Evolutionary conservation across 2,113 vertebrate genomes (phyloP), one percentile per base, ranked within the genome.

Genomic region (Colinus virginianus): DNA sequence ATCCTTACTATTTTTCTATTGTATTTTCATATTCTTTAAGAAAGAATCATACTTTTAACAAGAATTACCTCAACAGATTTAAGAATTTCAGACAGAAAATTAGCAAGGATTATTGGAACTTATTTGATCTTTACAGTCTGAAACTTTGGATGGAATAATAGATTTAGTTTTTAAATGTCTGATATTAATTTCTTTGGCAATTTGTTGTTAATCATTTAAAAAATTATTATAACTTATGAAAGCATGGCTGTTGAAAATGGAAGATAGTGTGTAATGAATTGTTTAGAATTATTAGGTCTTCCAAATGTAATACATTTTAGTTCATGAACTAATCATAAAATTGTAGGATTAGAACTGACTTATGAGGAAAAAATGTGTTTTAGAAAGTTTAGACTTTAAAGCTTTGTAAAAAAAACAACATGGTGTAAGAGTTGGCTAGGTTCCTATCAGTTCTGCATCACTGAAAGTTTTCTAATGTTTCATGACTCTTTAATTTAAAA

Each of bases 291-390:
- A 85, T 62, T 61, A 84, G 22, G 15, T 72, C 55, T 95, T 83
- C 13, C 49, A 94, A 40, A 59, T 84, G 78, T 88, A 94, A 91
- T 90, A 59, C 10, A 71, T 89, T 87, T 96, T 85, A 59, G 88
- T 93, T 96, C 13, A 92, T 81, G 32, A 87, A 78, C 25, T 94
- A 88, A 94, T 71, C 1, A 53, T 71, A 84, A 84, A 43, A 2
- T 0, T 30, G 15, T 78, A 86, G 55, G 4, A 66, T 87, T 92
- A 61, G 55, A 23, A n/a, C 7, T 38, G 15, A 58, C 5, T 76
- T 63, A 2, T 55, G 9, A 71, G 48, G 80, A 66, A 40, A 62
- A 59, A 51, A 81, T 85, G 32, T 0, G 3, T 38, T 62, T 80
- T 64, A 43, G 8, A 78, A 61, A 6, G 25, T 15, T 62, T 42